Percentiles rank a stretch among this genome's conserved stretches.
Conservation (phyloP, 2,888 invertebrate species). For the Stenoptilia bipunctidactyla region DNA sequence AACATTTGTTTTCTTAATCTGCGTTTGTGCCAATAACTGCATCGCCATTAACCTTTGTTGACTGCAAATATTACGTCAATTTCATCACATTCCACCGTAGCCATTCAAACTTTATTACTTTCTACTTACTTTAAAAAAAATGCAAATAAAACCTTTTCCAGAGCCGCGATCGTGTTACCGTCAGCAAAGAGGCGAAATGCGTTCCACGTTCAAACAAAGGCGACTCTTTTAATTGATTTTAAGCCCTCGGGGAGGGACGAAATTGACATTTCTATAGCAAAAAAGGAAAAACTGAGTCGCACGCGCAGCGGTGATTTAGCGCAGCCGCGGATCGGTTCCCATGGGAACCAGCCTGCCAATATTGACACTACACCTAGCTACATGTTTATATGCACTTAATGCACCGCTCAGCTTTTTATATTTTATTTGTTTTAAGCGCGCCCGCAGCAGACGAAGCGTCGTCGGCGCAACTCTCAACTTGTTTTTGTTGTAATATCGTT, state of each 20-base stretch:
- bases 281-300: constrained; percentile 41
- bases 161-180: no score
- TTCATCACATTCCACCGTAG: no score
- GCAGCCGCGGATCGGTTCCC: constrained; percentile 49
- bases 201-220: neutral
- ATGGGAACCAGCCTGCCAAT: constrained; percentile 66
- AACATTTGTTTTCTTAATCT: no score
- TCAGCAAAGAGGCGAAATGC: neutral
- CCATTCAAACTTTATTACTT: no score
- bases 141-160: no score
- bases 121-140: no score
- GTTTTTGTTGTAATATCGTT: constrained; percentile 60
- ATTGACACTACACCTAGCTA: constrained; percentile 66
- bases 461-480: constrained; percentile 49
- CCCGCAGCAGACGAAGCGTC: constrained; percentile 57
- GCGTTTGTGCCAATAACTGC: no score
- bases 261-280: constrained; percentile 64
- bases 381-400: constrained; percentile 71
- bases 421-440: constrained; percentile 58
- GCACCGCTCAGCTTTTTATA: constrained; percentile 66
- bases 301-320: constrained; percentile 57
- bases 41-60: no score
- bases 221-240: constrained; percentile 41
- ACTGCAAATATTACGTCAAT: no score
- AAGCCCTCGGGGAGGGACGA: constrained; percentile 24